Evolutionary conservation across 2,113 vertebrate species (phyloP).

Genomic region (Calonectris borealis): DNA sequence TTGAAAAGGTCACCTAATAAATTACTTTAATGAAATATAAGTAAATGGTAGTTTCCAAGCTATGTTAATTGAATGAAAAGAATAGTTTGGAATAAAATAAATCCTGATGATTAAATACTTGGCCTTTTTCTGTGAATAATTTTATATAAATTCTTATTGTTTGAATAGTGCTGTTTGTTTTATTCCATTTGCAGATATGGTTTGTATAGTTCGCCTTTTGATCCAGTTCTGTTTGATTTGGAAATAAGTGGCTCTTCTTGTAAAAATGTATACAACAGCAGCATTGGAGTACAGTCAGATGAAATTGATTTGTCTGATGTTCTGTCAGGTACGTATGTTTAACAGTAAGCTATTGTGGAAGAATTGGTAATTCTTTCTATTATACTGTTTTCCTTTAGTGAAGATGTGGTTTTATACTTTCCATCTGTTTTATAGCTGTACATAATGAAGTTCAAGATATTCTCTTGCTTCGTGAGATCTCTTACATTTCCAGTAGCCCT

Average conservation of each 20-base stretch:
- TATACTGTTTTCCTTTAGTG: neutral
- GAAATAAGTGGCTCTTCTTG: constrained; percentile 98
- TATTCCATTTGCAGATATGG: constrained; percentile 85
- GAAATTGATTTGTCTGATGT: constrained; percentile 99
- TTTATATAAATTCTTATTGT: neutral
- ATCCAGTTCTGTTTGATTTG: constrained; percentile 98
- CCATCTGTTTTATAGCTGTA: neutral
- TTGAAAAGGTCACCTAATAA: neutral
- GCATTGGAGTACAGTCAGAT: constrained; percentile 93
- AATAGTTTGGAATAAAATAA: neutral
- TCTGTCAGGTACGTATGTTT: constrained; percentile 85
- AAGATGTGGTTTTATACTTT: neutral
- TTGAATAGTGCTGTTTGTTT: constrained; percentile 1
- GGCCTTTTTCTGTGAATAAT: neutral
- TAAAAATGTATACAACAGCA: constrained; percentile 94
- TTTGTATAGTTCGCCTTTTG: constrained; percentile 96
- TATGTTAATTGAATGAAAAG: neutral
- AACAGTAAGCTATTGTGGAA: neutral
- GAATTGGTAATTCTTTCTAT: neutral
- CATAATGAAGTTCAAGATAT: neutral
- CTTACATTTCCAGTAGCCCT: neutral
- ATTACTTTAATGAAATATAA: neutral
- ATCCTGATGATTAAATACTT: neutral
- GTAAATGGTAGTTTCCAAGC: neutral
- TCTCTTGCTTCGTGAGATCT: neutral